phyloP scores from a whole-genome alignment of 2,888 invertebrate genomes.

The Empis livida region DNA sequence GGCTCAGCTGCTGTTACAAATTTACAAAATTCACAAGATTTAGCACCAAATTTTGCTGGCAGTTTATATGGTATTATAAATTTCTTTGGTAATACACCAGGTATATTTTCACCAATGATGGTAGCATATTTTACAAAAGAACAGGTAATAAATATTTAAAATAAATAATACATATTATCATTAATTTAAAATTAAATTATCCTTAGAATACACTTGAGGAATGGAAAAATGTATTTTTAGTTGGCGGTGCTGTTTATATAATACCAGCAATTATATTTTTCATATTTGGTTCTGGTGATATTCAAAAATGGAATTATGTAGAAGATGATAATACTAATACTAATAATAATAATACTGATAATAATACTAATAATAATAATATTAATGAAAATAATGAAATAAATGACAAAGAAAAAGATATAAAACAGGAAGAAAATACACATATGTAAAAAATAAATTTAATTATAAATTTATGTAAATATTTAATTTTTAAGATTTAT shows the following conservation, averaged over 20 bases:
- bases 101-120: constrained; percentile 55
- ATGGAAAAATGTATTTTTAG: constrained; percentile 61
- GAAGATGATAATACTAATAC: constrained; percentile 26
- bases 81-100: constrained; percentile 54
- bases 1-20: constrained; percentile 49
- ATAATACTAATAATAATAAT: constrained; percentile 16
- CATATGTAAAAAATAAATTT: too few species aligned
- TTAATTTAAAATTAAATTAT: background rate
- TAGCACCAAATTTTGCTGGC: constrained; percentile 61
- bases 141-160: constrained; percentile 13
- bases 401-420: background rate
- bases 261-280: constrained; percentile 55
- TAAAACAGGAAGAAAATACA: background rate
- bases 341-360: constrained; percentile 9
- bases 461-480: too few species aligned
- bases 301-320: constrained; percentile 54
- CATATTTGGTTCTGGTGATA: constrained; percentile 55
- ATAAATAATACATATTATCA: background rate
- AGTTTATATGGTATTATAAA: constrained; percentile 62
- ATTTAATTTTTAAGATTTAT: too few species aligned
- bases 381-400: background rate
- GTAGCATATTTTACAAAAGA: constrained; percentile 40
- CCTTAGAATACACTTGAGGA: constrained; percentile 62
- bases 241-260: constrained; percentile 56
- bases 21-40: constrained; percentile 51